phyloP scores from a whole-genome alignment of 2,888 invertebrate genomes.

The Callyntrura guangdongensis region DNA sequence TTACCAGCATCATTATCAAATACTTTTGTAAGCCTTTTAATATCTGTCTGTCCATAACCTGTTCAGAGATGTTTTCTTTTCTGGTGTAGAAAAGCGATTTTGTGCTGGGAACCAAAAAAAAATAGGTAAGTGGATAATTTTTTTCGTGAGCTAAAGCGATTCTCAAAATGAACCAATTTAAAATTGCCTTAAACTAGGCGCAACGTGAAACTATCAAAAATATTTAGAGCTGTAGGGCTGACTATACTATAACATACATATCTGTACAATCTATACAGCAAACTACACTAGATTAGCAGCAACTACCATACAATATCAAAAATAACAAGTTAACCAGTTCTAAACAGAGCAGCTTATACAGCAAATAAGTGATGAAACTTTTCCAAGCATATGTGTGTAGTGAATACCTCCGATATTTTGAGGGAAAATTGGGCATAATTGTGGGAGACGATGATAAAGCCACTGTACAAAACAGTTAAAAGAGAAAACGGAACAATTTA shows the following conservation, averaged over 20 bases:
- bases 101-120: background rate
- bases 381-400: background rate
- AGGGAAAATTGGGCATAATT: background rate
- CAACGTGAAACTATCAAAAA: background rate
- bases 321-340: too few relatives aligned
- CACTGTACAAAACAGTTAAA: background rate
- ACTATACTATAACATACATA: too few relatives aligned
- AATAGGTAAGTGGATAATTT: background rate
- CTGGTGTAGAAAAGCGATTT: background rate
- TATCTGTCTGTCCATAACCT: background rate
- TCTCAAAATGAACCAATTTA: background rate
- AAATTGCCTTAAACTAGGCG: background rate
- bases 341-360: too few relatives aligned
- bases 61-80: background rate
- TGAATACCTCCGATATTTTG: background rate
- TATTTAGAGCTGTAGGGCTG: background rate
- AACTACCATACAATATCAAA: too few relatives aligned
- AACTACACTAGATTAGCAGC: too few relatives aligned
- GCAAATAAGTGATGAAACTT: too few relatives aligned
- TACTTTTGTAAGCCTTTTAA: constrained; percentile 12
- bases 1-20: constrained; percentile 45
- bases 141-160: background rate
- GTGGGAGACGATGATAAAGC: background rate
- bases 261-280: too few relatives aligned
- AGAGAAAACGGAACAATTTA: background rate